A percentile compares a stretch with the other conserved stretches of the same genome.
Conservation (phyloP, 2,888 invertebrate species). For the Aleiodes leptofemur region DNA sequence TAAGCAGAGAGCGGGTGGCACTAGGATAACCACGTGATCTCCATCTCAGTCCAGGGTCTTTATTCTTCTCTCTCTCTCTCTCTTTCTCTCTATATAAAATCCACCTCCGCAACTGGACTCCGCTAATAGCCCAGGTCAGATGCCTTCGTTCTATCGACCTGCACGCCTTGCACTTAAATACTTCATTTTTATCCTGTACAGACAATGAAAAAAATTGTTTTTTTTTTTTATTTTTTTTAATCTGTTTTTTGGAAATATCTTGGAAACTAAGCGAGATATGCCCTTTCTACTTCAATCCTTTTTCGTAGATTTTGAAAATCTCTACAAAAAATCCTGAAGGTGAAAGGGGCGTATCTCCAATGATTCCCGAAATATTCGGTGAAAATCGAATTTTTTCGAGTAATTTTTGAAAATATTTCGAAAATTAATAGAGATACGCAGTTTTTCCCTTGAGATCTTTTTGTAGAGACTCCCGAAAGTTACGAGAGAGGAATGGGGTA, state of each 20-base stretch:
- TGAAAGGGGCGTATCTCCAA: no score
- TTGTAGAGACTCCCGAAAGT: no score
- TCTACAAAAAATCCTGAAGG: no score
- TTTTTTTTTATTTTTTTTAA: not conserved
- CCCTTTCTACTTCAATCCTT: no score
- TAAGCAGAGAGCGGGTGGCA: conserved; percentile 52
- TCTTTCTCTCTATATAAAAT: conserved; percentile 17
- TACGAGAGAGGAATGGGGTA: no score
- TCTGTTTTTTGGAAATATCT: not conserved
- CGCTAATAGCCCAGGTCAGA: conserved; percentile 40
- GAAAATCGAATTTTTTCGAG: no score
- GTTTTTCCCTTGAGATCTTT: no score
- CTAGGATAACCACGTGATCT: conserved; percentile 50
- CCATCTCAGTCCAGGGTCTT: conserved; percentile 30
- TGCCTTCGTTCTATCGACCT: conserved; percentile 37
- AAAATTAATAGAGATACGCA: no score
- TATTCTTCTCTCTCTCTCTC: conserved; percentile 2
- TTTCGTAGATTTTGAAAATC: no score
- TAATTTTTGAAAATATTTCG: no score
- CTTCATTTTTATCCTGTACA: conserved; percentile 20
- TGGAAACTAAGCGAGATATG: not conserved
- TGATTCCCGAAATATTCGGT: no score
- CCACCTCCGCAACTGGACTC: conserved; percentile 49
- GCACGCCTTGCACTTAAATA: conserved; percentile 21
- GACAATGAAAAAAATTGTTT: conserved; percentile 9